Evolutionary conservation across 2,888 invertebrate genomes (phyloP).

Genomic region (Sphinx pinastri): DNA sequence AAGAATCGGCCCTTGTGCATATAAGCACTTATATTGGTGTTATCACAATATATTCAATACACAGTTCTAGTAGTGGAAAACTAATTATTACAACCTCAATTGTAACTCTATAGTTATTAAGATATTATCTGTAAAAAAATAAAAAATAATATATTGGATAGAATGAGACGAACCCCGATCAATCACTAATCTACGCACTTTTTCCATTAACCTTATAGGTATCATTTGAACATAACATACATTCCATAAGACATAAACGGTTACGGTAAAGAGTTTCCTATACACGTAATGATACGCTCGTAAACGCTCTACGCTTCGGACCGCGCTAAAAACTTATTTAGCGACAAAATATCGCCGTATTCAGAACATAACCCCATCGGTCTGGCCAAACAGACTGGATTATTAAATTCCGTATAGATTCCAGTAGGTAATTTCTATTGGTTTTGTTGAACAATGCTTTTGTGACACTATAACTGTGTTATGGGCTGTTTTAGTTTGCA

Average conservation of each 20-base stretch:
- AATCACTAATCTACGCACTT: conserved; percentile 19
- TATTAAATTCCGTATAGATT: conserved; percentile 7
- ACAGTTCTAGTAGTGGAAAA: too few species aligned
- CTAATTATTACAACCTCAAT: too few species aligned
- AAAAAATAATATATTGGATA: too few species aligned
- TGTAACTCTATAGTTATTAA: too few species aligned
- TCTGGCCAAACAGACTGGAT: conserved; percentile 10
- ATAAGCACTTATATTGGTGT: too few species aligned
- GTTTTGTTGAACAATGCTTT: too few species aligned
- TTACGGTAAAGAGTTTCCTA: conserved; percentile 48
- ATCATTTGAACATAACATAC: conserved; percentile 33
- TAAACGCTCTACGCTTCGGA: conserved; percentile 45
- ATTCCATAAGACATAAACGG: conserved; percentile 44
- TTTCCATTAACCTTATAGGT: conserved; percentile 37
- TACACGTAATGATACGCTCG: conserved; percentile 46
- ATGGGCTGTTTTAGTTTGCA: background rate
- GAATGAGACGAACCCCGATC: background rate
- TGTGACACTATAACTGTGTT: background rate
- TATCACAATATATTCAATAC: too few species aligned
- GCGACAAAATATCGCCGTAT: conserved; percentile 33
- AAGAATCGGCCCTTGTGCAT: background rate
- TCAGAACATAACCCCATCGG: conserved; percentile 3
- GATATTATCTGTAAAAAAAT: too few species aligned
- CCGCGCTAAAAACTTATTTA: conserved; percentile 38
- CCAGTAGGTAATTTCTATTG: background rate